Percentiles rank a stretch among this genome's conserved stretches.
Conservation (phyloP, 92 coral and sea anemone species). For the Heteractis magnifica region DNA sequence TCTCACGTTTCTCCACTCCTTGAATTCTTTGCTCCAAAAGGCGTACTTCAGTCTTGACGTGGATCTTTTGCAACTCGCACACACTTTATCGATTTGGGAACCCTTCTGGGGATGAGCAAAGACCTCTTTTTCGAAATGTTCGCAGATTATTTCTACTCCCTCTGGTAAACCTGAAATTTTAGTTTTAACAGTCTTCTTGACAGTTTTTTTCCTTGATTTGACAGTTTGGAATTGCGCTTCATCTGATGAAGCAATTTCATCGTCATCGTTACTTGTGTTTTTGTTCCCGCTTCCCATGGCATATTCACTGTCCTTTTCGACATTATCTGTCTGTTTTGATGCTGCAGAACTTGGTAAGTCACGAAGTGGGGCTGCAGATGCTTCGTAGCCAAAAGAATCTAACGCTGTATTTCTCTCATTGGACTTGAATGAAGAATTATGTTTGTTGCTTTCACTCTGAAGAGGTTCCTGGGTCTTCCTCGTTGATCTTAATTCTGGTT, state of each 20-base stretch:
- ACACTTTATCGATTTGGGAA: slow-evolving; percentile 9
- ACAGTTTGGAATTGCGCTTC: not conserved
- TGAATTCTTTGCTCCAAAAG: slow-evolving; percentile 11
- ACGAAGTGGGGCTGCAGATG: too few species aligned
- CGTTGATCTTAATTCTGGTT: too few species aligned
- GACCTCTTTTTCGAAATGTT: slow-evolving; percentile 29
- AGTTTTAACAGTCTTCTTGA: not conserved
- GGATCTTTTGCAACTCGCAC: slow-evolving; percentile 13
- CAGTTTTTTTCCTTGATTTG: not conserved
- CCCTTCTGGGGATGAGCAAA: not conserved
- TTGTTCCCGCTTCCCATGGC: not conserved
- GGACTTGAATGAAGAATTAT: too few species aligned
- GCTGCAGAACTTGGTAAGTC: too few species aligned
- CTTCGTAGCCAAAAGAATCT: too few species aligned
- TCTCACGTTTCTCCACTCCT: slow-evolving; percentile 14
- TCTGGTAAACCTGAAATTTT: slow-evolving; percentile 18
- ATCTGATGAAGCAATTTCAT: not conserved
- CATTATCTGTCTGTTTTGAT: not conserved
- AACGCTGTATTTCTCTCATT: too few species aligned
- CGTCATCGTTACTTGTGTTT: not conserved
- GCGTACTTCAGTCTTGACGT: slow-evolving; percentile 17
- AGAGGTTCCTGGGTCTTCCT: too few species aligned
- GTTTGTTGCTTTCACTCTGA: too few species aligned
- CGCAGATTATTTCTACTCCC: slow-evolving; percentile 40
- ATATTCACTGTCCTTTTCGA: not conserved